Base-by-base conservation (phyloP, 2,888 invertebrate species). In the Drosophila pullipes region DNA sequence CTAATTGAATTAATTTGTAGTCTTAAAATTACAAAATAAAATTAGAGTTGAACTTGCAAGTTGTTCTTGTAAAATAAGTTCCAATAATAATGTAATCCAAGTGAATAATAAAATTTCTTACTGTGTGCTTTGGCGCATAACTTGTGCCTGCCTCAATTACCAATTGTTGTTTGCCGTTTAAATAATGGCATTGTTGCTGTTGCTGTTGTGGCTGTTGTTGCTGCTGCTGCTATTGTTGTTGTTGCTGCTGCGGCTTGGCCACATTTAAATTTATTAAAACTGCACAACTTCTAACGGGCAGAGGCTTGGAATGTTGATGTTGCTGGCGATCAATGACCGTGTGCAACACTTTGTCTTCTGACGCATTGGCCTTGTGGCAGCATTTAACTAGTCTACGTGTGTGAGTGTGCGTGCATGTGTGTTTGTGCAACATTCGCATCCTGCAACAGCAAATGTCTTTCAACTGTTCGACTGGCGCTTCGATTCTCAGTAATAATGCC, bases 251-350 rank as follows among this genome's bases (percentile, higher is more conserved):
- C 44, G 44, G 55, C 47, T 50, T 67, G 70, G 68, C 74, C 82
- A 83, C 87, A 88, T 88, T 88, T 90, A 91, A 88, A 88, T 88
- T 88, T 90, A 88, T 88, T 88, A 88, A 88, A 88, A 88, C 89
- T 87, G 91, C 89, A 68, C 78, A 75, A 61, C 71, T 74, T 76
- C 80, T 88, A 88, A 88, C 87, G 87, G 91, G 65, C 72, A 54
- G 60, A 62, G 35, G 39, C 62, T 59, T 71, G 90, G 85, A 89
- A 85, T 85, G 85, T 61, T 78, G 66, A 18, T 70, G 71, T 30
- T 69, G 67, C 55, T 60, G 68, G 61, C 81, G 81, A 79, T 80
- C 81, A 82, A 82, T 82, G 83, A 81, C 78, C 78, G 81, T 69
- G 78, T 66, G 78, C 78, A 77, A 75, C 78, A 75, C 70, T 69